A percentile compares a stretch with the other conserved stretches of the same genome.
phyloP scores from a whole-genome alignment of 1,140 invertebrate genomes.

The Anthonomus grandis region DNA sequence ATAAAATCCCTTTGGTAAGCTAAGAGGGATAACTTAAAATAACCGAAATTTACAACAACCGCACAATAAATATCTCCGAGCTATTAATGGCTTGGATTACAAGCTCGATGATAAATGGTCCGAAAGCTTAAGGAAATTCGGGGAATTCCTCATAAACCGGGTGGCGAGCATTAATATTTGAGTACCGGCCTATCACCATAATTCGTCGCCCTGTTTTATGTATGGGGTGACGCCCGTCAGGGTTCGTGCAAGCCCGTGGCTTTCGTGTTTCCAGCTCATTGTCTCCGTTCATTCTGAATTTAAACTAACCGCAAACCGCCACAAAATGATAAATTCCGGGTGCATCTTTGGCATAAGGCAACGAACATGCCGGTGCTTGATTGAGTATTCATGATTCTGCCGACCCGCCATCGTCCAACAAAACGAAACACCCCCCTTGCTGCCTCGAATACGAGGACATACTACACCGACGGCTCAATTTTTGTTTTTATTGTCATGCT shows the following conservation, averaged over 20 bases:
- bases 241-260: constrained; percentile 16
- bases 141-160: constrained; percentile 11
- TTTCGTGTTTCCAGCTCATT: constrained; percentile 19
- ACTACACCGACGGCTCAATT: too few relatives aligned
- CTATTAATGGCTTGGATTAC: neutral
- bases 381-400: constrained; percentile 24
- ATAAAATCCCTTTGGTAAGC: too few relatives aligned
- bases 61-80: neutral
- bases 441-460: too few relatives aligned
- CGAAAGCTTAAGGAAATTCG: constrained; percentile 4
- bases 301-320: constrained; percentile 16
- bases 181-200: constrained; percentile 7
- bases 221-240: constrained; percentile 10
- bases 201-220: constrained; percentile 20
- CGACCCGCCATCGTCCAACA: too few relatives aligned
- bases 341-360: constrained; percentile 6
- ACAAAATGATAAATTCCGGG: constrained; percentile 17
- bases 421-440: too few relatives aligned
- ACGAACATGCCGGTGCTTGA: too few relatives aligned
- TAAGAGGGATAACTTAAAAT: too few relatives aligned
- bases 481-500: too few relatives aligned
- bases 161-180: constrained; percentile 19
- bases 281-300: constrained; percentile 19
- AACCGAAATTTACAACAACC: too few relatives aligned
- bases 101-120: constrained; percentile 14